phyloP scores from a whole-genome alignment of 2,797 vertebrate genomes.

The Meriones psammophilus region DNA sequence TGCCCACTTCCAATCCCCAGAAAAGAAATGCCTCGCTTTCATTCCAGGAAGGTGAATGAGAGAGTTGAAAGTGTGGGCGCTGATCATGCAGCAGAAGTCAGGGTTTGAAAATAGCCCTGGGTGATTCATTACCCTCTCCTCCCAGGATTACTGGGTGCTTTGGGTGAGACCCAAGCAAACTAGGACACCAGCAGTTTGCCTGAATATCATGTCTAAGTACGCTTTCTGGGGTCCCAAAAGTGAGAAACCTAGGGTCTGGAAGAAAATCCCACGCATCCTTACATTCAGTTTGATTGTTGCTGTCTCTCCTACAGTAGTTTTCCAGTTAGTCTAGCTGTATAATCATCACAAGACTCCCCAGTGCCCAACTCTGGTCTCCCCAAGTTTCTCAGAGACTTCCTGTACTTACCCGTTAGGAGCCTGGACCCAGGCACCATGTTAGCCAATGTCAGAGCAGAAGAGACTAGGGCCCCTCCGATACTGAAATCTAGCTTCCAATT shows the following conservation, averaged over 20 bases:
- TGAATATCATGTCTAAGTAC: background rate
- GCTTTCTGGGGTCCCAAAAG: background rate
- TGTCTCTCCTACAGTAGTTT: background rate
- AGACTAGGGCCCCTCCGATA: conserved; percentile 32
- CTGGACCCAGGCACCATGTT: background rate
- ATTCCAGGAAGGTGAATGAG: conserved; percentile 54
- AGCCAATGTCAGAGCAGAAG: background rate
- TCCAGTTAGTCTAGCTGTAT: conserved; percentile 52
- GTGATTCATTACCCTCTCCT: conserved; percentile 71
- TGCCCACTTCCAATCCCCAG: conserved; percentile 7
- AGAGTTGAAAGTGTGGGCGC: background rate
- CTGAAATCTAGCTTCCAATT: background rate
- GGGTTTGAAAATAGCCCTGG: conserved; percentile 76
- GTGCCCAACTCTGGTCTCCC: background rate
- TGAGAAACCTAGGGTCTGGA: background rate
- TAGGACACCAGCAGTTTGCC: background rate
- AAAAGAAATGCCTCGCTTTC: conserved; percentile 30
- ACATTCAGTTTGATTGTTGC: background rate
- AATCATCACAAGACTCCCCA: conserved; percentile 45
- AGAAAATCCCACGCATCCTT: background rate
- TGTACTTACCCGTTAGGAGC: background rate
- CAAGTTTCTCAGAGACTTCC: conserved; percentile 21
- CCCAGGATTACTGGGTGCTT: background rate
- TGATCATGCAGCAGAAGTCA: conserved; percentile 55
- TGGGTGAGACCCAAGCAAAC: conserved; percentile 25